Conservation (phyloP, 1,140 invertebrate species). For the Hesperophylax magnus region DNA sequence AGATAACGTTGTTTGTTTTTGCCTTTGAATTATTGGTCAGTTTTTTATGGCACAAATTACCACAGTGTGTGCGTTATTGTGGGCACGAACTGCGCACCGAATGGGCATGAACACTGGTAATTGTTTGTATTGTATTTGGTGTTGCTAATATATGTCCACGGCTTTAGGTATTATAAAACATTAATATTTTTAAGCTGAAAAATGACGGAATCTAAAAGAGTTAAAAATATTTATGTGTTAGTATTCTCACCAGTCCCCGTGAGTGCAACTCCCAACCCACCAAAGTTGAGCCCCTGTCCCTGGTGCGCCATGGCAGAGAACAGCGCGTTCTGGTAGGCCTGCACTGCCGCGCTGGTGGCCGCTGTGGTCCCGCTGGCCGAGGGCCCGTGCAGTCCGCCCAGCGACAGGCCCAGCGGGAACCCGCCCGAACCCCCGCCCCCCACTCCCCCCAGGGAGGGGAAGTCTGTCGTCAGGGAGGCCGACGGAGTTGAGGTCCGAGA, state of each 20-base stretch:
- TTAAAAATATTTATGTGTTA: too few species aligned
- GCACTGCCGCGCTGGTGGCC: conserved; percentile 64
- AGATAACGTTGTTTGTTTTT: too few species aligned
- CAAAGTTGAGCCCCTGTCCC: conserved; percentile 48
- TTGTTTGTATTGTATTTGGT: too few species aligned
- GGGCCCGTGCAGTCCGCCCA: conserved; percentile 34
- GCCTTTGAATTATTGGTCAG: too few species aligned
- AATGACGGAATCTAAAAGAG: too few species aligned
- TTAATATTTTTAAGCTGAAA: too few species aligned
- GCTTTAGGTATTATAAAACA: too few species aligned
- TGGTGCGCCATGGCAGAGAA: conserved; percentile 67
- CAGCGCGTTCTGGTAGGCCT: conserved; percentile 69
- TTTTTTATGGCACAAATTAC: too few species aligned
- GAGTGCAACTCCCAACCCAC: conserved; percentile 49
- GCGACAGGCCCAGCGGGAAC: conserved; percentile 27
- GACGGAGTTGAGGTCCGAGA: conserved; percentile 55
- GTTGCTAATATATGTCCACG: too few species aligned
- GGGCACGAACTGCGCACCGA: too few species aligned
- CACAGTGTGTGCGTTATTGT: too few species aligned
- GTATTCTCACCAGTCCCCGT: conserved; percentile 50
- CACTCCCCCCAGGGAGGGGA: conserved; percentile 38
- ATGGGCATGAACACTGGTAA: too few species aligned
- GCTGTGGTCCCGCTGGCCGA: conserved; percentile 17
- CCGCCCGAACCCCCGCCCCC: conserved; percentile 22
- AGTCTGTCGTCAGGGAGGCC: conserved; percentile 50